phyloP scores from a whole-genome alignment of 2,888 invertebrate genomes.

The Synergus laeviventris region DNA sequence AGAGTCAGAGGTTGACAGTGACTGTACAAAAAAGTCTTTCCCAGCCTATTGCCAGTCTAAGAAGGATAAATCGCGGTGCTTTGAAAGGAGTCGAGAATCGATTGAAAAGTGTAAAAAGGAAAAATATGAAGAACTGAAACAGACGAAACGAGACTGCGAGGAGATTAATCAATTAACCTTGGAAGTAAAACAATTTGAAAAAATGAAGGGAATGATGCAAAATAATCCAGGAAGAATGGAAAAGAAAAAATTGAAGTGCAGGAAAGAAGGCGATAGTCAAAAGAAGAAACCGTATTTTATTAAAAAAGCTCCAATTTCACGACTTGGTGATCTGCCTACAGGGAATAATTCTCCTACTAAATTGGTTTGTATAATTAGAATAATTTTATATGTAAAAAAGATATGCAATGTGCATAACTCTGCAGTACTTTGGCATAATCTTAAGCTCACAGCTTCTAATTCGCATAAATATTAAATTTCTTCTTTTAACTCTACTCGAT shows the following conservation, averaged over 20 bases:
- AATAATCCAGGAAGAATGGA: background rate
- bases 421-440: background rate
- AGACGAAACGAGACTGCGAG: constrained; percentile 14
- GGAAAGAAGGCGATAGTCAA: constrained; percentile 38
- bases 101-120: constrained; percentile 12
- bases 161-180: constrained; percentile 16
- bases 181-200: background rate
- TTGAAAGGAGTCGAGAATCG: constrained; percentile 24
- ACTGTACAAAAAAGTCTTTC: background rate
- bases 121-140: constrained; percentile 17
- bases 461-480: background rate
- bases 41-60: constrained; percentile 34
- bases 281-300: constrained; percentile 20
- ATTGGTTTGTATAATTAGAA: constrained; percentile 1
- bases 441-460: background rate
- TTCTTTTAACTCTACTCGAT: too few species aligned
- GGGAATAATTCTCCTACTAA: background rate
- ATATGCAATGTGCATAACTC: background rate
- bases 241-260: constrained; percentile 34
- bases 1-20: constrained; percentile 14
- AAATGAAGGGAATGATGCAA: background rate
- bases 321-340: background rate
- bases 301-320: constrained; percentile 5
- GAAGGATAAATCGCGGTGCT: constrained; percentile 37
- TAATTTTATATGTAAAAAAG: background rate